Evolutionary conservation across 2,113 vertebrate genomes (phyloP).

Genomic region (Forbesichthys agassizii): DNA sequence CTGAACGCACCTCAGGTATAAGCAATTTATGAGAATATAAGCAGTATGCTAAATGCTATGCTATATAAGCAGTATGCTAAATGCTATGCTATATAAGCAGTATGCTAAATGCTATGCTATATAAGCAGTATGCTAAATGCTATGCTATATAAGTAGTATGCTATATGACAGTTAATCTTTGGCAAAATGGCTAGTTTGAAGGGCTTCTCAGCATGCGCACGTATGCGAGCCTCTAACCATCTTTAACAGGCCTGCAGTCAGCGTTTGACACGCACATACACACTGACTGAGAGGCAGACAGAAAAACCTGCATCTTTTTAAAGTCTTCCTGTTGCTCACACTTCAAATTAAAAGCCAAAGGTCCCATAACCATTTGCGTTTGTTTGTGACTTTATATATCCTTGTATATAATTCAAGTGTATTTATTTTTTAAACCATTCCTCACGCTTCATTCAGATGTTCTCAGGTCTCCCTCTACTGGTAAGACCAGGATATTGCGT

Average conservation of each 20-base stretch:
- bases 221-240: not conserved
- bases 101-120: too few relatives aligned
- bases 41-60: too few relatives aligned
- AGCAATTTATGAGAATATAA: too few relatives aligned
- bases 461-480: constrained; percentile 76
- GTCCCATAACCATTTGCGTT: not conserved
- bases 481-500: constrained; percentile 71
- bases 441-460: constrained; percentile 70
- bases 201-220: too few relatives aligned
- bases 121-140: too few relatives aligned
- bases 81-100: too few relatives aligned
- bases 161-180: too few relatives aligned
- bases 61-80: too few relatives aligned
- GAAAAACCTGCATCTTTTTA: not conserved
- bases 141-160: too few relatives aligned
- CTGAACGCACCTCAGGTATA: too few relatives aligned
- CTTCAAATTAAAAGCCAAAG: not conserved
- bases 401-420: constrained; percentile 32
- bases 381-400: not conserved
- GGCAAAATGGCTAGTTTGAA: too few relatives aligned
- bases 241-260: not conserved
- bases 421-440: constrained; percentile 65
- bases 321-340: too few relatives aligned
- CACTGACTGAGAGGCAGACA: not conserved
- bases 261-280: not conserved